A percentile compares a stretch with the other conserved stretches of the same genome.
phyloP scores from a whole-genome alignment of 2,113 vertebrate genomes.

The Actenoides hombroni region DNA sequence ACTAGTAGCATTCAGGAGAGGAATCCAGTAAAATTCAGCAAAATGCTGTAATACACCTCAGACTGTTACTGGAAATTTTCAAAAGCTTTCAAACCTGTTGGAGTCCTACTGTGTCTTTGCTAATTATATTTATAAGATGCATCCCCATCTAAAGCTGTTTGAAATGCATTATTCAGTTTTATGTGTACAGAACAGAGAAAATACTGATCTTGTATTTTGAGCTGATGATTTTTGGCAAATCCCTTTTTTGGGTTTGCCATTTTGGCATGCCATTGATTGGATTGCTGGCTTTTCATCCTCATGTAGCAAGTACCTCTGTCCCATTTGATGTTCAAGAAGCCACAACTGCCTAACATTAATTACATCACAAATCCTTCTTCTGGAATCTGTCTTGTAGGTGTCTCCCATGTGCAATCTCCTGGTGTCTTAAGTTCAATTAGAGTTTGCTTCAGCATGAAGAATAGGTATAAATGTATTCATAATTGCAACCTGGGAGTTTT shows the following conservation, averaged over 20 bases:
- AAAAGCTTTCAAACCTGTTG: neutral
- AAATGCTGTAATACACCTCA: neutral
- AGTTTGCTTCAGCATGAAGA: neutral
- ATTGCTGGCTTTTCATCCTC: neutral
- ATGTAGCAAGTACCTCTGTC: neutral
- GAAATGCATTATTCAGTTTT: neutral
- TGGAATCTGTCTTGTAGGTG: neutral
- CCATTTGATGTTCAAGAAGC: neutral
- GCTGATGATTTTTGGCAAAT: neutral
- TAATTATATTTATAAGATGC: neutral
- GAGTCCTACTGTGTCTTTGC: neutral
- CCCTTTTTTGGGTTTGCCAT: neutral
- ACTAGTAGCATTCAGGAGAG: neutral
- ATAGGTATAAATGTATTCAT: neutral
- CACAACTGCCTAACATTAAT: neutral
- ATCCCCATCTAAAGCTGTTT: neutral
- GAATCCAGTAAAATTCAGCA: neutral
- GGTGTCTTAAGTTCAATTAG: neutral
- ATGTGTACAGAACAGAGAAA: neutral
- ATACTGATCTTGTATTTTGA: neutral
- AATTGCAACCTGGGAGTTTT: neutral
- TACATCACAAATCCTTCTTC: neutral
- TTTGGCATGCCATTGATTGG: neutral
- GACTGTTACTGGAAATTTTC: neutral
- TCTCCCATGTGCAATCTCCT: neutral